Conservation (phyloP, 64 coral and sea anemone species). For the Hydrozoanthus tunicans region DNA sequence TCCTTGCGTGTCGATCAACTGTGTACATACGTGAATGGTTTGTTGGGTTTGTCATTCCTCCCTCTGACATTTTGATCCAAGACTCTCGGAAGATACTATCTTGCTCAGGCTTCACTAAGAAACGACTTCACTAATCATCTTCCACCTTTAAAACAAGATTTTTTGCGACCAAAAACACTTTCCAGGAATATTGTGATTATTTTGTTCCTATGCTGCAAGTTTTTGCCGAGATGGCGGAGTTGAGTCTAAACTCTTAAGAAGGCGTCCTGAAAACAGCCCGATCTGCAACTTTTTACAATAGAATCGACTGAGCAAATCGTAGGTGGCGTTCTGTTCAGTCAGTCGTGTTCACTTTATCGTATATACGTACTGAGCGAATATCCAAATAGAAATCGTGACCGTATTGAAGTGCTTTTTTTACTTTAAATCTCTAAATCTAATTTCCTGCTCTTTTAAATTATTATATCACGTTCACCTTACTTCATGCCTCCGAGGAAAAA, state of each 20-base stretch:
- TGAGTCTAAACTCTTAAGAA: no score
- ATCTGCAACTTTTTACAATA: no score
- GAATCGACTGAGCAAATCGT: no score
- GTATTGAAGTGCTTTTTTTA: background rate
- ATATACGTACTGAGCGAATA: background rate
- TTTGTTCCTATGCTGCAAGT: background rate
- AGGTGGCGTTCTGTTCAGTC: background rate
- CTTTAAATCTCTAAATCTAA: background rate
- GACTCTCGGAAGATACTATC: background rate
- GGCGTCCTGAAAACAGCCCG: no score
- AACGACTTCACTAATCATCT: background rate
- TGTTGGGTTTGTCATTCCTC: slow-evolving; percentile 61
- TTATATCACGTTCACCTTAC: background rate
- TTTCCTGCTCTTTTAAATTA: background rate
- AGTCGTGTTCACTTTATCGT: background rate
- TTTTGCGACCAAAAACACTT: no score
- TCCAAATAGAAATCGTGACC: background rate
- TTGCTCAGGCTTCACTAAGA: background rate
- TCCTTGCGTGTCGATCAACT: slow-evolving; percentile 46
- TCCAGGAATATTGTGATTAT: no score
- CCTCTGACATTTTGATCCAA: slow-evolving; percentile 17
- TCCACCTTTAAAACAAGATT: background rate
- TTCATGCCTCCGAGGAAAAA: background rate
- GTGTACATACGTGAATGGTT: slow-evolving; percentile 50
- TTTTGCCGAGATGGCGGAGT: no score